Evolutionary conservation across 2,113 vertebrate genomes (phyloP).

Genomic region (Lichenostomus cassidix): DNA sequence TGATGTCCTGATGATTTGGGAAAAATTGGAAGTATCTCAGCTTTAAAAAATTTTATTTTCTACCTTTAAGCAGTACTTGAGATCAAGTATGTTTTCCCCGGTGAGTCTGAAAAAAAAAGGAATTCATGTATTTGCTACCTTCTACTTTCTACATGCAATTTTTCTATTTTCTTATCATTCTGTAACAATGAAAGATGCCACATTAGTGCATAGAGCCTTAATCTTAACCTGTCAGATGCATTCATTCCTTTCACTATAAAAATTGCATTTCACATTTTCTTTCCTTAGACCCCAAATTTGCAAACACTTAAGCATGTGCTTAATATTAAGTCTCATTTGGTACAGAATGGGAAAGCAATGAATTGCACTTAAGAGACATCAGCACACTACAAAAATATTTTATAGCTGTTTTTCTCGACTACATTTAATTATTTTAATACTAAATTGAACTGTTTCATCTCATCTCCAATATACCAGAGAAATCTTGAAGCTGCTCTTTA

Average conservation of each 20-base stretch:
- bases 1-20: slow-evolving; percentile 8
- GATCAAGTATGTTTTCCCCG: slow-evolving; percentile 20
- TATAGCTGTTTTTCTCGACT: slow-evolving; percentile 30
- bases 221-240: slow-evolving; percentile 54
- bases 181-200: slow-evolving; percentile 55
- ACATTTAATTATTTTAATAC: slow-evolving; percentile 42
- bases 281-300: slow-evolving; percentile 24
- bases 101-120: slow-evolving; percentile 5
- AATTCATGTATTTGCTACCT: slow-evolving; percentile 39
- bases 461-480: slow-evolving; percentile 35
- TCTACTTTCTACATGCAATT: slow-evolving; percentile 44
- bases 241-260: slow-evolving; percentile 56
- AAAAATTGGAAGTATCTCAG: neutral
- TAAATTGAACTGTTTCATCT: slow-evolving; percentile 41
- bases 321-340: slow-evolving; percentile 52
- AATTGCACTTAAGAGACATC: slow-evolving; percentile 43
- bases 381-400: slow-evolving; percentile 22
- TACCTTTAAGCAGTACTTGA: neutral
- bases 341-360: slow-evolving; percentile 20
- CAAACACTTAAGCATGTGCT: slow-evolving; percentile 57
- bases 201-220: slow-evolving; percentile 50
- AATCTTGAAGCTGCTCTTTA: slow-evolving; percentile 29
- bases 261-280: slow-evolving; percentile 51
- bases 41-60: neutral
- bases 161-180: slow-evolving; percentile 68